Evolutionary conservation across 2,888 invertebrate species (phyloP).

Genomic region (Eupithecia centaureata): DNA sequence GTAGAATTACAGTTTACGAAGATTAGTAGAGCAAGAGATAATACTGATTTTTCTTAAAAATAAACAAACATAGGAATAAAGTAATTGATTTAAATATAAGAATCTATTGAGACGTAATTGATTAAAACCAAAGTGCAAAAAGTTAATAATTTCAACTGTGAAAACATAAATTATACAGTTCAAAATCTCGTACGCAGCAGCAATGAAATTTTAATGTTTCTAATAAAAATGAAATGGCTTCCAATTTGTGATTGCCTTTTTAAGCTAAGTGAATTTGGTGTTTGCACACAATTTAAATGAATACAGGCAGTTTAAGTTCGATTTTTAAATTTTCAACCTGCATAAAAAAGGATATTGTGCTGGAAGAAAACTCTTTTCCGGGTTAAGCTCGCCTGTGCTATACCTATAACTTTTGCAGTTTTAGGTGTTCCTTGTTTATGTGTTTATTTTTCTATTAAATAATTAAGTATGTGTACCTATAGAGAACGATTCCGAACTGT

Average conservation of each 20-base stretch:
- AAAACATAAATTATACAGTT: background rate
- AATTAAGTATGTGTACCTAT: no score
- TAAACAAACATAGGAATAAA: background rate
- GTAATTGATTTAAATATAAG: background rate
- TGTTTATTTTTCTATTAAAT: no score
- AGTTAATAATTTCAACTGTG: background rate
- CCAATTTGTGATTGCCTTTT: constrained; percentile 8
- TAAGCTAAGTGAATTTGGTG: background rate
- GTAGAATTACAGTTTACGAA: background rate
- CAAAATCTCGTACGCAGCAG: background rate
- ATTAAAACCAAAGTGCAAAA: background rate
- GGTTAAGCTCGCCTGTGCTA: no score
- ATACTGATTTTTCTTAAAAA: background rate
- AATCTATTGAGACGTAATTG: background rate
- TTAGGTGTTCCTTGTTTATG: no score
- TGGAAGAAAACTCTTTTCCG: no score
- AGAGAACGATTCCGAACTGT: background rate
- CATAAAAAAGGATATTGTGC: no score
- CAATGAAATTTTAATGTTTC: constrained; percentile 5
- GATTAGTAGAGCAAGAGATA: background rate
- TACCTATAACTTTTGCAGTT: no score
- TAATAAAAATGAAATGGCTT: constrained; percentile 9
- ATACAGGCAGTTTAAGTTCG: background rate
- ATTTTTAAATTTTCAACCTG: background rate
- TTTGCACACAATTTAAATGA: no score